These are phyloP conservation scores for Acipenser oxyrinchus DNA, from an alignment of 2,797 vertebrate genomes.

Conservation along the genomic window DNA sequence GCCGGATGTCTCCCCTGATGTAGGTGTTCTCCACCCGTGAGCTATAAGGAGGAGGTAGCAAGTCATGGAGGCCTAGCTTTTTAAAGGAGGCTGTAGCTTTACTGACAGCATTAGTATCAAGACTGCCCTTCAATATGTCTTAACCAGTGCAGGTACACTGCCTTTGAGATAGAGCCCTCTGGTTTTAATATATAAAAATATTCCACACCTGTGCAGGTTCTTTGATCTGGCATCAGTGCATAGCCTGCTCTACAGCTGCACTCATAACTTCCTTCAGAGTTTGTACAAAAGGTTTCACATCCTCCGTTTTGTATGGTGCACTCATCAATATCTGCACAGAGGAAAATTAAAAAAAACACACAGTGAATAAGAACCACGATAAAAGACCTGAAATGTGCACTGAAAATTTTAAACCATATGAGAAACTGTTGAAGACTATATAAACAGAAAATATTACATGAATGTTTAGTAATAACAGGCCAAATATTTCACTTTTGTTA, in stretches of 20 bases:
- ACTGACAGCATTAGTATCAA: no score
- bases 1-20: neutral
- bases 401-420: no score
- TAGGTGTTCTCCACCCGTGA: neutral
- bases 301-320: slow-evolving; percentile 90
- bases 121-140: no score
- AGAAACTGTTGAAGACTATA: no score
- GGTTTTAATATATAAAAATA: no score
- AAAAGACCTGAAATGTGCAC: neutral
- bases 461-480: no score
- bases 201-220: slow-evolving; percentile 84
- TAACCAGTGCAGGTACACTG: no score
- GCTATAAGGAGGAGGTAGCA: neutral
- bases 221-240: slow-evolving; percentile 90
- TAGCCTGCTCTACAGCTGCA: slow-evolving; percentile 90
- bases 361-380: neutral
- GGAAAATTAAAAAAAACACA: neutral
- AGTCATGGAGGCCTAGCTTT: neutral
- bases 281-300: slow-evolving; percentile 92
- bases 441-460: no score
- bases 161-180: no score
- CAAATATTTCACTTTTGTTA: no score
- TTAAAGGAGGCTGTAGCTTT: no score
- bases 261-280: slow-evolving; percentile 94
- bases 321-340: slow-evolving; percentile 80